Base-by-base conservation (phyloP, 2,797 vertebrate species). In the Pangasius mekongensis region DNA sequence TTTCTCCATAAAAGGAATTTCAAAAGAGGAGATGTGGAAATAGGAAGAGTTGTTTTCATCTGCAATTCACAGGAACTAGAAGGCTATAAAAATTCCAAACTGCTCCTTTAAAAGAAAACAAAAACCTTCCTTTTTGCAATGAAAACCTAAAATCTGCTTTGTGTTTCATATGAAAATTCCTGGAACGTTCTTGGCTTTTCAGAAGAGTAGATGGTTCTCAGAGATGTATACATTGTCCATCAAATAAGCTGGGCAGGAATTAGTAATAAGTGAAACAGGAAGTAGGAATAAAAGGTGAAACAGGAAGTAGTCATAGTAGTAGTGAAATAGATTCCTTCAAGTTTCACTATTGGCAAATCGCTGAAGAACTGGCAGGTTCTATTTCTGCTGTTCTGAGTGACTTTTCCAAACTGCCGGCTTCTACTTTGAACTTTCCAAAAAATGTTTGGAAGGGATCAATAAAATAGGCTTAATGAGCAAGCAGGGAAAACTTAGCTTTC, bases 371-470 rank as follows among this genome's bases (percentile, higher is more conserved):
- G 30, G 33, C 22, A 7, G 36, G 3, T 27, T 36, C 11, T 1
- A 36, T 60, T 43, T 7, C 56, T 43, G 22, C 56, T 16, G 11
- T 16, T 43, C 78, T 8, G 33, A 62, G 30, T 58, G 56, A 43
- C 22, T 47, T 64, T 66, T 43, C 24, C 81, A 60, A 60, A 60
- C 20, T 6, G 5, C 33, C 22, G 0, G 2, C 24, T 64, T 83
- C 39, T 83, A 24, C 60, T 66, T 83, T 47, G 39, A 83, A 78
- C n/a, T 80, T 58, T 80, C 30, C 16, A 11, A 83, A 64, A 64
- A 8, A 30, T 56, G 49, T 58, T 43, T 56, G 77, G 52, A 58
- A 22, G n/a, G n/a, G 52, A 33, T 58, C 56, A 27, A 39, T 60
- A 16, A 62, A 64, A 82, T 24, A 9, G 10, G 27, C 27, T 66